Evolutionary conservation across 1,140 invertebrate species (phyloP), one percentile per base, ranked within the genome.

Genomic region (Drosophila baimaii): DNA sequence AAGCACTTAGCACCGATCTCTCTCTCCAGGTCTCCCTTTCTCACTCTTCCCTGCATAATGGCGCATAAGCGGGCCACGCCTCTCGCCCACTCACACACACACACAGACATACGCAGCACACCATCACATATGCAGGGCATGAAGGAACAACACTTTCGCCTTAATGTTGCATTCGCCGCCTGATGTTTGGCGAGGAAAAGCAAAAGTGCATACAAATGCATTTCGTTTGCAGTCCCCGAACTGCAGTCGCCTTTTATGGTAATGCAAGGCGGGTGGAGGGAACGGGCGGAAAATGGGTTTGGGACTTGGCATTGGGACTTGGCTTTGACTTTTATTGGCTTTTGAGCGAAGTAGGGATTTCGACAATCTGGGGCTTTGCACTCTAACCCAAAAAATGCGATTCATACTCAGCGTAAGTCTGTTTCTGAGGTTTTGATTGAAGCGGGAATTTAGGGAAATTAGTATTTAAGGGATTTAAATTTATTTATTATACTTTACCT

Each of bases 171-270:
- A 58, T 66, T 66, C 64, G 65, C 17, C 41, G 54, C n/a, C 49
- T 77, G 62, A 76, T 44, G 66, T 61, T 82, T 65, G 69, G 68
- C 46, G 71, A 19, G 62, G 25, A 64, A 76, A 81, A 65, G 59
- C 41, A 68, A 81, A 85, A 85, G 74, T 81, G 74, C 81, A 85
- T 70, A 74, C 66, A 85, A 86, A 88, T 77, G 82, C 81, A 61
- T 79, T 83, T 80, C 73, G 78, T 77, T 77, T 84, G 81, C 62
- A 68, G 46, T 71, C 59, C 83, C 77, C 77, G 41, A 77, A 68
- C 74, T 59, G 63, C 52, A 69, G 55, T 77, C 62, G 47, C 72
- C 61, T 77, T 77, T 77, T 76, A 76, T 77, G 75, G 63, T 78
- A 59, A 80, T 81, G 79, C 74, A 77, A 47, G 29, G 51, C 31